Base-by-base conservation (phyloP, 2,797 vertebrate species). In the Austrolebias charrua region DNA sequence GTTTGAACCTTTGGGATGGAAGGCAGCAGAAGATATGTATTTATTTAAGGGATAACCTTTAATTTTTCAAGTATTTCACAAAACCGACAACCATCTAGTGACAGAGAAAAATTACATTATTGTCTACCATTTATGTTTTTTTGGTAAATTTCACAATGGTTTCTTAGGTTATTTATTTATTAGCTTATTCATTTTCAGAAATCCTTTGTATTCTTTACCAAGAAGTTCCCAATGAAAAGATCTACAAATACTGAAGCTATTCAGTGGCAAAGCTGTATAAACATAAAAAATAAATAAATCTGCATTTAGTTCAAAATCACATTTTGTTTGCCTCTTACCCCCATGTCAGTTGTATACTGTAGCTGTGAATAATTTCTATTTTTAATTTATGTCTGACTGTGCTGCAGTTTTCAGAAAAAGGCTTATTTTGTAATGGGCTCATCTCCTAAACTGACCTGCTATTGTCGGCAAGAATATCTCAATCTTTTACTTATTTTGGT, bases 381-480 rank as follows among this genome's bases (percentile, higher is more conserved):
- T 51, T 55, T 40, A 33, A 73, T 54, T 48, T 24, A 6, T 24
- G 31, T 49, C 55, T 58, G 45, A 0, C 18, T 11, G 9, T 4
- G n/a, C 15, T 33, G 52, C 55, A 44, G 55, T 44, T 60, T 40
- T 49, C 44, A 58, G 16, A 35, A 16, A 42, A 31, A 4, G n/a
- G 31, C 48, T 19, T 69, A 69, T 55, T 78, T 71, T 73, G 53
- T 73, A 59, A 83, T 68, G 63, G 78, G 53, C 60, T 77, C 62
- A 62, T 65, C 81, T 84, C 70, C 76, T 77, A 59, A 51, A 70
- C 63, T 56, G 56, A 18, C 45, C 51, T 45, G 7, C 62, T 60
- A 35, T 74, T 75, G 78, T 82, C 71, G 62, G 53, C 52, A 6
- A 62, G 35, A 80, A 67, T 68, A 70, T 69, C 69, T 58, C 52